Evolutionary conservation across 2,113 vertebrate species (phyloP).

Genomic region (Gobius niger): DNA sequence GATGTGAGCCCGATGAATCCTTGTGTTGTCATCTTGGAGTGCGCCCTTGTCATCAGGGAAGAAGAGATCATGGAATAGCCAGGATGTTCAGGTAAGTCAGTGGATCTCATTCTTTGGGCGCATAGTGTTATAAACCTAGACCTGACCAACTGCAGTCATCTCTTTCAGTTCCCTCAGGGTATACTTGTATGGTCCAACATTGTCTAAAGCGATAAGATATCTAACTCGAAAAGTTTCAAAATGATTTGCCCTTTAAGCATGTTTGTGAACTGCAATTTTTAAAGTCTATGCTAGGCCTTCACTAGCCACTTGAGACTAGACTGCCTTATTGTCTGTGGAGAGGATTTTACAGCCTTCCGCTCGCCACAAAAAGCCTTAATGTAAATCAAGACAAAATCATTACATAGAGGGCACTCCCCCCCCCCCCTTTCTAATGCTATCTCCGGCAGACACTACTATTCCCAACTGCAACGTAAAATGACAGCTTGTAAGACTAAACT

Average conservation of each 20-base stretch:
- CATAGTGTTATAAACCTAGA: too few species aligned
- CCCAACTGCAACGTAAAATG: neutral
- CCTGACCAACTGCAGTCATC: too few species aligned
- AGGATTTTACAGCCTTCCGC: conserved; percentile 32
- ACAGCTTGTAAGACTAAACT: conserved; percentile 7
- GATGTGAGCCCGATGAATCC: too few species aligned
- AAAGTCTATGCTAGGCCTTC: conserved; percentile 1
- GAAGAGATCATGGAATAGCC: too few species aligned
- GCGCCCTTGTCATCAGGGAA: too few species aligned
- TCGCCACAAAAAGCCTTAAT: conserved; percentile 39
- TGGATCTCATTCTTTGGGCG: too few species aligned
- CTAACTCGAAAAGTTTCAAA: neutral
- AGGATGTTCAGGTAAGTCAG: too few species aligned
- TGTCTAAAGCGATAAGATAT: too few species aligned
- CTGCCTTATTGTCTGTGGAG: conserved; percentile 9
- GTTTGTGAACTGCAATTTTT: neutral
- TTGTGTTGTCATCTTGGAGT: too few species aligned
- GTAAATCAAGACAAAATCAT: conserved; percentile 49
- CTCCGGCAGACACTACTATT: neutral
- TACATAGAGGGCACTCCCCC: conserved; percentile 3
- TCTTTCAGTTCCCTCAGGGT: too few species aligned
- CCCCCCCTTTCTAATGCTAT: neutral
- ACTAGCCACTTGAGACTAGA: conserved; percentile 13
- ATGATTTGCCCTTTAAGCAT: neutral
- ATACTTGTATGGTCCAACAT: too few species aligned